phyloP scores from a whole-genome alignment of 2,113 vertebrate species.

The Paracanthobrama guichenoti region DNA sequence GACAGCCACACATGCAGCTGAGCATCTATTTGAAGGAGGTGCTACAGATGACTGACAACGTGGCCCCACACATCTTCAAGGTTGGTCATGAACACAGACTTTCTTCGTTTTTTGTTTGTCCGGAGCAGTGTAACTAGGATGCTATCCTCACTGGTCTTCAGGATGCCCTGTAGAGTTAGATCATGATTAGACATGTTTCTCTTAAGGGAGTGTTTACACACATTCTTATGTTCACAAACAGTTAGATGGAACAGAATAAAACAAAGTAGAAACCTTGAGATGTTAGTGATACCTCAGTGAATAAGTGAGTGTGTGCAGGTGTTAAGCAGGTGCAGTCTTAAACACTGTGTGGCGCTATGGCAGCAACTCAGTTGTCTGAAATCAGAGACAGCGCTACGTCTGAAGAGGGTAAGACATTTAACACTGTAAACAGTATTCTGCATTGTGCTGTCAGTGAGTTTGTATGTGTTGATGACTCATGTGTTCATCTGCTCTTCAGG shows the following conservation, averaged over 20 bases:
- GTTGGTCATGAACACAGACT: slow-evolving; percentile 67
- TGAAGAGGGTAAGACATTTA: slow-evolving; percentile 77
- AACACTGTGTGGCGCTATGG: slow-evolving; percentile 86
- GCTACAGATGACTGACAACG: slow-evolving; percentile 87
- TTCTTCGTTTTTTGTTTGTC: not conserved
- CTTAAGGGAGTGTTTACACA: no score
- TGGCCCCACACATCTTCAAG: slow-evolving; percentile 78
- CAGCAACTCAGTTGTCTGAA: slow-evolving; percentile 85
- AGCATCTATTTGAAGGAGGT: slow-evolving; percentile 78
- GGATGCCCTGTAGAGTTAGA: no score
- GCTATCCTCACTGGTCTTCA: no score
- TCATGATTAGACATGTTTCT: no score
- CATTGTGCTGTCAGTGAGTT: not conserved
- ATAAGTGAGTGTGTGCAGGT: slow-evolving; percentile 68
- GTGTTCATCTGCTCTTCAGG: slow-evolving; percentile 69
- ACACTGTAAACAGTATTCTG: not conserved
- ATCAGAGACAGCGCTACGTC: slow-evolving; percentile 85
- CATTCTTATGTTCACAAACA: no score
- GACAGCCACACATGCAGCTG: slow-evolving; percentile 77
- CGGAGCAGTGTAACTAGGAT: not conserved
- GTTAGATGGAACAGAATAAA: no score
- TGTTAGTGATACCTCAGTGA: not conserved
- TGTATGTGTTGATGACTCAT: not conserved
- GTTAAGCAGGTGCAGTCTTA: slow-evolving; percentile 78
- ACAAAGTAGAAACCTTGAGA: no score